Evolutionary conservation across 2,113 vertebrate genomes (phyloP).

Genomic region (Empidonax alnorum): DNA sequence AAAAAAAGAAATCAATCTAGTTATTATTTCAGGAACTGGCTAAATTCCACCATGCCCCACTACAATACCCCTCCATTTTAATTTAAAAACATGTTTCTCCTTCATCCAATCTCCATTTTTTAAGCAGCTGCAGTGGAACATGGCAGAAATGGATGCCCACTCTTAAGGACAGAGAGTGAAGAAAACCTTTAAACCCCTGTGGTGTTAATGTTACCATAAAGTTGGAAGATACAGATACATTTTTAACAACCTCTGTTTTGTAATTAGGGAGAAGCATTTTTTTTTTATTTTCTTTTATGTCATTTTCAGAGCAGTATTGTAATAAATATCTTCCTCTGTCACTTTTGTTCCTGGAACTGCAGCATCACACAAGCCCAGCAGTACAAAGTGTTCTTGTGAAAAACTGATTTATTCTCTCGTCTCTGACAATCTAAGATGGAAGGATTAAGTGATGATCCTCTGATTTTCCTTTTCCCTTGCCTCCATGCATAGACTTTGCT

Average conservation of each 20-base stretch:
- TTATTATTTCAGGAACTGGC: not conserved
- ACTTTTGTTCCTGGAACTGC: constrained; percentile 31
- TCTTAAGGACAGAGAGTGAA: not conserved
- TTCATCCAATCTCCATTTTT: not conserved
- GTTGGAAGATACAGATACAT: not conserved
- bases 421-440: constrained; percentile 40
- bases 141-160: not conserved
- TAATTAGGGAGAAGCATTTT: not conserved
- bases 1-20: not conserved
- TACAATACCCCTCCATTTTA: not conserved
- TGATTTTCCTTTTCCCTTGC: constrained; percentile 25
- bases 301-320: not conserved
- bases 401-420: constrained; percentile 35
- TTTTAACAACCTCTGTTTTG: constrained; percentile 7
- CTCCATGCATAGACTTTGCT: not conserved
- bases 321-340: not conserved
- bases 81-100: not conserved
- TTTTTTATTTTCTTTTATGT: constrained; percentile 5
- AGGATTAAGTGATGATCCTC: constrained; percentile 38
- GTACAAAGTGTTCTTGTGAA: constrained; percentile 42
- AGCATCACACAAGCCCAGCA: constrained; percentile 33
- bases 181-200: not conserved
- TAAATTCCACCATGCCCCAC: not conserved
- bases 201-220: not conserved
- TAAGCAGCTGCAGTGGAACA: not conserved